Base-by-base conservation (phyloP, 2,888 invertebrate genomes). In the Brenthis ino region DNA sequence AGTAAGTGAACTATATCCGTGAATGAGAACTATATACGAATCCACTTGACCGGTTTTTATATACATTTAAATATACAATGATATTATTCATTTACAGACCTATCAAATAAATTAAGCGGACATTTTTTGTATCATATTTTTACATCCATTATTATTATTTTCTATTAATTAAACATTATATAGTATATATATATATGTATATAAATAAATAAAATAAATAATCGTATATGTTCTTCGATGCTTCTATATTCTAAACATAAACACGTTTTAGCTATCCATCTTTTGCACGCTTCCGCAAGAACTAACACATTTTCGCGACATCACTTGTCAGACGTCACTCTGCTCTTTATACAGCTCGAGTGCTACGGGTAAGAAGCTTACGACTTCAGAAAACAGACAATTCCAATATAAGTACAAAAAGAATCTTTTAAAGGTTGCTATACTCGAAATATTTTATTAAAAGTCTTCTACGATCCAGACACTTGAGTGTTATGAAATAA, bases 291-390 rank as follows among this genome's bases (percentile, higher is more conserved):
- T 74, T 74, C 67, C 67, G 24, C 70, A 57, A 66, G 67, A 70
- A 69, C 64, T 70, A 63, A 68, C 64, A 70, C 71, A 65, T 72
- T 72, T 69, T 68, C 55, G 57, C 66, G 57, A 61, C 68, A 56
- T 71, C 71, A 71, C 72, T 68, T 71, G 71, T 74, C 72, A 74
- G 69, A 28, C 67, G 69, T 70, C 70, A 51, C 57, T 50, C 57
- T 50, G 50, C 57, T 64, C 64, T 55, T 54, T 51, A 56, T 58
- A 65, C 33, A 57, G 64, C 66, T 72, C 71, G 69, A 74, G 72
- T 63, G 65, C 57, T 68, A 67, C 57, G 65, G 67, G 55, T 72
- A 65, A 73, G 64, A 53, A 69, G 72, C 65, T 73, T 72, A 68
- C 55, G 28, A 43, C n/a, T 50, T 63, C 24, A 16, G 55, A 60